Evolutionary conservation across 2,113 vertebrate genomes (phyloP).

Genomic region (Neogobius melanostomus): DNA sequence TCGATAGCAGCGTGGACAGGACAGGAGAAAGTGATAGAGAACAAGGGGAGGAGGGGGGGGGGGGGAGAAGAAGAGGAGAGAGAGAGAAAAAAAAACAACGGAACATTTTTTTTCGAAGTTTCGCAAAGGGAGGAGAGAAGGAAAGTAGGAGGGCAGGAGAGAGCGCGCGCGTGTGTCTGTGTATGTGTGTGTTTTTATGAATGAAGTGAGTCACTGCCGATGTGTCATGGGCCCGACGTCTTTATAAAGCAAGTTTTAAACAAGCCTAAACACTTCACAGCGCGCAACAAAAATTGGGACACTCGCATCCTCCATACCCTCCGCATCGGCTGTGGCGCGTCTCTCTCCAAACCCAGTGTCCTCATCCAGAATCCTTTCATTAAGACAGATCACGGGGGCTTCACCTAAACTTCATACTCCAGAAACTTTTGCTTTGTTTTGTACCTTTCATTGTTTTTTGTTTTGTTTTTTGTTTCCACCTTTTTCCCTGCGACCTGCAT

Average conservation of each 20-base stretch:
- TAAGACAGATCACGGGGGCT: constrained; percentile 47
- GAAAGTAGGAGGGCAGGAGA: constrained; percentile 39
- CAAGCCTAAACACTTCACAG: constrained; percentile 86
- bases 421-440: constrained; percentile 38
- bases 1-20: constrained; percentile 54
- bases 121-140: constrained; percentile 58
- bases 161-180: constrained; percentile 35
- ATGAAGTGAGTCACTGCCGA: constrained; percentile 84
- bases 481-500: constrained; percentile 31
- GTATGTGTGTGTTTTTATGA: constrained; percentile 80
- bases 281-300: constrained; percentile 80
- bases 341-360: constrained; percentile 48
- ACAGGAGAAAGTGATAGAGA: constrained; percentile 74
- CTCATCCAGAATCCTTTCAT: constrained; percentile 45
- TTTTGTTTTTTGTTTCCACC: constrained; percentile 13
- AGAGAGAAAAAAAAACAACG: constrained; percentile 64
- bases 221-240: constrained; percentile 84
- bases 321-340: constrained; percentile 54
- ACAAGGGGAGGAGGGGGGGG: not conserved
- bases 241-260: constrained; percentile 88
- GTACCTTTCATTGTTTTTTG: constrained; percentile 49
- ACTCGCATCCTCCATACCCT: constrained; percentile 76
- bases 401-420: constrained; percentile 53
- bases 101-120: constrained; percentile 69
- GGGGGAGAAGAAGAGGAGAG: constrained; percentile 23